phyloP scores from a whole-genome alignment of 2,113 vertebrate species.

The Ophthalmolycus amberensis region DNA sequence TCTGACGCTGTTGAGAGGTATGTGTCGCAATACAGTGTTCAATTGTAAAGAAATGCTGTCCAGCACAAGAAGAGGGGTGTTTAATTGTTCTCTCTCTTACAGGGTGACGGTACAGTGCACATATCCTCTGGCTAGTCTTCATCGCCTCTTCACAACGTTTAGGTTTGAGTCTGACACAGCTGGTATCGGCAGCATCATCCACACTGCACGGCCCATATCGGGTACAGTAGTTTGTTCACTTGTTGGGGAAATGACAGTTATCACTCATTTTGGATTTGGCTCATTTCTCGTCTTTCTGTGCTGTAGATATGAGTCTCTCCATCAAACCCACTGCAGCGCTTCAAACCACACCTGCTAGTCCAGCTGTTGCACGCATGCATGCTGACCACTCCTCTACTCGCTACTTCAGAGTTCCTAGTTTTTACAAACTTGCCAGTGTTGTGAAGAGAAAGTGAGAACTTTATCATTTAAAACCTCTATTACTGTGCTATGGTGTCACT shows the following conservation, averaged over 20 bases:
- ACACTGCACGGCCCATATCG: neutral
- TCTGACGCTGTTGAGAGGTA: neutral
- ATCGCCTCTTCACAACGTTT: constrained; percentile 61
- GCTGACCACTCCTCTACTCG: constrained; percentile 2
- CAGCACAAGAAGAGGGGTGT: neutral
- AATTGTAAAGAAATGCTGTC: neutral
- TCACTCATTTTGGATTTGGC: neutral
- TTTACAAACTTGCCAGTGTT: fast-evolving
- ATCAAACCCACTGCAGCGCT: neutral
- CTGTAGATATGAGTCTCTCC: neutral
- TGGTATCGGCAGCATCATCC: constrained; percentile 46
- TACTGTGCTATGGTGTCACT: neutral
- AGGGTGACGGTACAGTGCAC: constrained; percentile 74
- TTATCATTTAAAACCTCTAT: neutral
- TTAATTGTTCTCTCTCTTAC: neutral
- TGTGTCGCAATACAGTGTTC: neutral
- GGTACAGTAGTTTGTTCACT: neutral
- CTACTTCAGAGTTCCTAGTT: constrained; percentile 27
- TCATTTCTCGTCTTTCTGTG: neutral
- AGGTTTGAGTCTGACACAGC: constrained; percentile 66
- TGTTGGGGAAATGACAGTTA: neutral
- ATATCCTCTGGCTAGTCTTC: constrained; percentile 59
- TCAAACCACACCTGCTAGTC: neutral
- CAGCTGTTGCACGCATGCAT: neutral
- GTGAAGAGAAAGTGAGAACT: neutral